These are phyloP conservation scores for Dryoscopus gambensis DNA, from an alignment of 2,113 vertebrate species.

Conservation along the genomic window DNA sequence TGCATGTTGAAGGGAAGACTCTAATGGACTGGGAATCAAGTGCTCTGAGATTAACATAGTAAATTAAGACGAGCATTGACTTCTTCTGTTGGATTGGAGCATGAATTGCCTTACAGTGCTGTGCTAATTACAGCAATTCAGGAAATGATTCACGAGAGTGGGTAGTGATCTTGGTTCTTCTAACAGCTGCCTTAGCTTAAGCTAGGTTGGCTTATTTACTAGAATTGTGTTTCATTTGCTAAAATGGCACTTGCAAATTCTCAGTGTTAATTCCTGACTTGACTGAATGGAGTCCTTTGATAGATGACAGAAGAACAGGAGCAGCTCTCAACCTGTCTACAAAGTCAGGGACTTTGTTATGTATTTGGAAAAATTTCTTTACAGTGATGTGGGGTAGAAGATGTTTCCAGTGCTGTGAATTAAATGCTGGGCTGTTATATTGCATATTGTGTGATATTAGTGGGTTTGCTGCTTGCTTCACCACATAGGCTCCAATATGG, in stretches of 20 bases:
- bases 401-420: background rate
- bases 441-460: background rate
- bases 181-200: background rate
- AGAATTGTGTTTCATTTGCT: background rate
- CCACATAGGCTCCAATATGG: background rate
- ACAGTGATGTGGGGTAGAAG: background rate
- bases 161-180: background rate
- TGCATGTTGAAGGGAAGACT: background rate
- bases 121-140: background rate
- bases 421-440: background rate
- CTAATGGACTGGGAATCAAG: background rate
- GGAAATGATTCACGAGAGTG: conserved; percentile 29
- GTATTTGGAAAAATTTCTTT: background rate
- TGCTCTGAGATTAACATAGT: background rate
- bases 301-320: background rate
- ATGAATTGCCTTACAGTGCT: background rate
- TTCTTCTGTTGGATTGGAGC: background rate
- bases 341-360: background rate
- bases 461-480: background rate
- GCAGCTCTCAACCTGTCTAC: background rate
- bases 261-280: background rate
- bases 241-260: background rate
- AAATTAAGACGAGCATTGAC: background rate
- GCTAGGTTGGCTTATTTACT: conserved; percentile 10
- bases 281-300: background rate